Percentiles rank a stretch among this genome's conserved stretches.
These are phyloP conservation scores for Hydrocynus forskahlii DNA, from an alignment of 2,797 vertebrate genomes.

Conservation along the genomic window DNA sequence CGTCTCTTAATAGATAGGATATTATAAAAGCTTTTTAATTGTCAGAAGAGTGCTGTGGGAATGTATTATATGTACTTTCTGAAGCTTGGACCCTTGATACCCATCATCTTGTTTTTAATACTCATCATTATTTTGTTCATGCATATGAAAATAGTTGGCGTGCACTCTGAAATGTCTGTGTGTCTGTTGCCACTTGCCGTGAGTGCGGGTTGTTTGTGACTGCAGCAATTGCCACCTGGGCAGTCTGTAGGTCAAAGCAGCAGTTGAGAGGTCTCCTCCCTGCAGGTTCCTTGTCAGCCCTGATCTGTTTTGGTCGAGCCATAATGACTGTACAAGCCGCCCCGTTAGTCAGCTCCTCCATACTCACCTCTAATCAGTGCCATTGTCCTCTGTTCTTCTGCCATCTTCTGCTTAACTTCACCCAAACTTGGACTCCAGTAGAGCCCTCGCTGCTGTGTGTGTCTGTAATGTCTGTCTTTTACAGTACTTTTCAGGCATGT, in stretches of 20 bases:
- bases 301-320: conserved; percentile 40
- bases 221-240: conserved; percentile 4
- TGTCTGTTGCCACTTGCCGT: neutral
- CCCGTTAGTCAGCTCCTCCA: conserved; percentile 28
- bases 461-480: conserved; percentile 13
- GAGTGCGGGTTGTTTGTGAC: neutral
- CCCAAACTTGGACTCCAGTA: conserved; percentile 48
- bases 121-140: neutral
- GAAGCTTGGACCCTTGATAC: neutral
- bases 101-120: neutral
- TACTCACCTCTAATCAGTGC: conserved; percentile 61
- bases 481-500: conserved; percentile 44
- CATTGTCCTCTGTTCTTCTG: conserved; percentile 30
- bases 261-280: conserved; percentile 35
- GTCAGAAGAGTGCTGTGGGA: neutral
- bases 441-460: conserved; percentile 46
- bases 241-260: conserved; percentile 36
- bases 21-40: neutral
- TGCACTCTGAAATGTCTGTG: conserved; percentile 2
- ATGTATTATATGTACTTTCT: too few species aligned
- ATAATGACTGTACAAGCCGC: conserved; percentile 47
- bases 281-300: conserved; percentile 47
- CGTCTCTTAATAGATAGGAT: neutral
- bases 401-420: conserved; percentile 68
- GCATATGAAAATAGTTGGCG: neutral